These are phyloP conservation scores for Sphaerophoria rueppellii DNA, from an alignment of 2,888 invertebrate genomes.

Conservation along the genomic window DNA sequence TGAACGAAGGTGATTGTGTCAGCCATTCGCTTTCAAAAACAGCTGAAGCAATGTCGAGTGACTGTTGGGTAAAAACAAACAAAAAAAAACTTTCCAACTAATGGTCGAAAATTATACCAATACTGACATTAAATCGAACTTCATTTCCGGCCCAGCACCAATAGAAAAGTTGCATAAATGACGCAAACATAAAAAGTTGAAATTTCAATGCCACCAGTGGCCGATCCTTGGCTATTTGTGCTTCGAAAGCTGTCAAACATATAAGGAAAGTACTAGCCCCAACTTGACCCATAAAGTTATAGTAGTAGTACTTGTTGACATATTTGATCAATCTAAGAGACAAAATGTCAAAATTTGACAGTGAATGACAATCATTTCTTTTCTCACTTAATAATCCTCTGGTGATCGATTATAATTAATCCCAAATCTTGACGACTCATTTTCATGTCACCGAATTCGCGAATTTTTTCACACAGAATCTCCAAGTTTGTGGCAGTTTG, in stretches of 20 bases:
- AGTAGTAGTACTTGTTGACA: constrained; percentile 76
- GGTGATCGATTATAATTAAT: constrained; percentile 76
- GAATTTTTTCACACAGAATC: constrained; percentile 76
- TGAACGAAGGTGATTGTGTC: constrained; percentile 72
- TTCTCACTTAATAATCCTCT: constrained; percentile 76
- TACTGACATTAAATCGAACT: constrained; percentile 76
- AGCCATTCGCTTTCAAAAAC: constrained; percentile 78
- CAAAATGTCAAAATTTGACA: background rate
- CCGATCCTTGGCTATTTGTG: constrained; percentile 75
- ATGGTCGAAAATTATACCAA: background rate
- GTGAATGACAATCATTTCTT: background rate
- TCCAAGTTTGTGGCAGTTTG: constrained; percentile 77
- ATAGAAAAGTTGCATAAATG: constrained; percentile 77
- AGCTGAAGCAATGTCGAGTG: constrained; percentile 76
- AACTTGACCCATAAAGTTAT: constrained; percentile 77
- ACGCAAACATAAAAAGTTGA: constrained; percentile 75
- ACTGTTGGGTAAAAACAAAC: constrained; percentile 74
- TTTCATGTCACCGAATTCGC: constrained; percentile 67
- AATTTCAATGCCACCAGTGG: constrained; percentile 77
- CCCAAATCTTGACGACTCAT: constrained; percentile 74
- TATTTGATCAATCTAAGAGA: constrained; percentile 72
- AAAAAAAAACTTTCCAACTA: background rate
- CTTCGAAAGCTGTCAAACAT: constrained; percentile 79
- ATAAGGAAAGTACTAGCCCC: constrained; percentile 77
- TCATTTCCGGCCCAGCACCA: constrained; percentile 78